Base-by-base conservation (phyloP, 2,113 vertebrate species). In the Marcusenius ussheri region DNA sequence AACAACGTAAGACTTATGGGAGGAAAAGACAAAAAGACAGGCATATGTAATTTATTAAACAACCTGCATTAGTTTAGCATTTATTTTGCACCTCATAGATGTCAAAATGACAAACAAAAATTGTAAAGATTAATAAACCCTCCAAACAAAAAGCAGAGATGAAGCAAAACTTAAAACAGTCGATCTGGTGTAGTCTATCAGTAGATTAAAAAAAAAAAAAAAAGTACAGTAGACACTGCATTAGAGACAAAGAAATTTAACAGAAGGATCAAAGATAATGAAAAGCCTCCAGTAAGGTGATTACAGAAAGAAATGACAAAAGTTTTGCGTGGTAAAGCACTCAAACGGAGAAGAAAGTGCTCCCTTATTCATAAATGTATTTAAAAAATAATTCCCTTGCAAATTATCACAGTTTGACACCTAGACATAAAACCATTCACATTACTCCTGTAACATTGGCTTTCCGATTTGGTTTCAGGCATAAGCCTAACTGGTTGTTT, bases 201-300 rank as follows among this genome's bases (percentile, higher is more conserved):
- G 85, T 90, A 90, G 89, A 88, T 77, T 51, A 10, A 74, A 87
- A 39, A 66, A 35, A 86, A 2, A 90, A 62, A 85, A 51, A 4
- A 17, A 53, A n/a, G 56, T 87, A 90, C 89, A 90, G 89, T 90
- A 90, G 89, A 87, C 51, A 74, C 89, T 90, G 77, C 84, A 70
- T 90, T 87, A 87, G 10, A 90, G 39, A 49, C 49, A 53, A 42
- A 80, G 47, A 53, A 45, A 50, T 86, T 58, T 42, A 17, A 86
- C 5, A 86, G 8, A 66, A 11, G 62, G 62, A 11, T 70, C 62
- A 70, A 56, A 50, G 24, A 62, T 19, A 50, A 58, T 90, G 46
- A 31, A 45, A 24, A 74, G 15, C 56, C 83, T 86, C 17, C 35
- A 31, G 35, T 70, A 50, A 86, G 83, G n/a, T 21, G 35, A 56